Base-by-base conservation (phyloP, 92 coral and sea anemone genomes). In the Muricea muricata region DNA sequence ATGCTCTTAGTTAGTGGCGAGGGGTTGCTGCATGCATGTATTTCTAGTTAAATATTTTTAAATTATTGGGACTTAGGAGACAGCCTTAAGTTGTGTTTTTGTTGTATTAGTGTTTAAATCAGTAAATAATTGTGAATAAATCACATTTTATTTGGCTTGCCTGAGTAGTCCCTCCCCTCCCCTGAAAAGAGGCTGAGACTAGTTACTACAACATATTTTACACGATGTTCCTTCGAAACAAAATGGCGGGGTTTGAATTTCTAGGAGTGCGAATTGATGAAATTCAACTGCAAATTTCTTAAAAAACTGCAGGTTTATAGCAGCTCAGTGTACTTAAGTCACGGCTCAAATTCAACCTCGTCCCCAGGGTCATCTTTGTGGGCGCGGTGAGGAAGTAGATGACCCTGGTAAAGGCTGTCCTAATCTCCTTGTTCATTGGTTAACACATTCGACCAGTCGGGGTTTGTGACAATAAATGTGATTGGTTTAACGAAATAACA, bases 251-350 rank as follows among this genome's bases (percentile, higher is more conserved):
- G 20, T 25, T 58, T 32, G 11, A 58, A 58, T 58, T 58, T 58
- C 13, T 5, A 58, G 29, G n/a, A 58, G 66, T 8, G 32, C 32
- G 5, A 25, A 58, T 58, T 20, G 66, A 4, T 21, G 66, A 58
- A 58, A 21, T 58, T 58, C 66, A 58, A 58, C 4, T 25, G 29
- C 66, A 21, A 58, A 58, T 58, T 58, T 58, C 32, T 58, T n/a
- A 58, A 58, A 58, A 58, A 58, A 58, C 66, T 58, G 66, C 66
- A 25, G 66, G 32, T 58, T 58, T 58, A 3, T 58, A 26, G 58
- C 58, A 50, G 58, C 65, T 55, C 65, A 12, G 65, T 18, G 65
- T 6, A 55, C 6, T 55, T 55, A 55, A 55, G 24, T 24, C 65
- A 18, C 15, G 65, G 13, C 65, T 55, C 65, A n/a, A n/a, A n/a